Base-by-base conservation (phyloP, 2,888 invertebrate genomes). In the Troglohyphantes excavatus region DNA sequence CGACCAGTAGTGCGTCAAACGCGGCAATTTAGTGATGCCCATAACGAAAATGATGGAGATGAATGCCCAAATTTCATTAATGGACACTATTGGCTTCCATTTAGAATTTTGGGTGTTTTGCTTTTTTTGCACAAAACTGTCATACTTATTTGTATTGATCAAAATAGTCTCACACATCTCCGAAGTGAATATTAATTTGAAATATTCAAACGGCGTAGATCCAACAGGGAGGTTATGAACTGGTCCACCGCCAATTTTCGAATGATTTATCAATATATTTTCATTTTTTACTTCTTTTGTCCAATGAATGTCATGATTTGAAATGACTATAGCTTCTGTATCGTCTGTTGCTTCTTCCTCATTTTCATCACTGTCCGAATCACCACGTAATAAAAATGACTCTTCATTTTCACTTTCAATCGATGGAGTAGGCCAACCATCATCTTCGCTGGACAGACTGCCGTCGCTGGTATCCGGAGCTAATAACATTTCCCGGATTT, bases 371-470 rank as follows among this genome's bases (percentile, higher is more conserved):
- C 17, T 53, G n/a, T 53, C 53, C 2, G n/a, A 53, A 53, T 53
- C 53, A 6, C n/a, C n/a, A n/a, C n/a, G 53, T 2, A 53, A n/a
- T 17, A 53, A 17, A 53, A 53, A 53, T 0, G 53, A 53, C 53
- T 13, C 53, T n/a, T 53, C 53, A 53, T 53, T n/a, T 53, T 53
- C 53, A n/a, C 53, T 17, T 53, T 53, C 53, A 53, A n/a, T 53
- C 5, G n/a, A 13, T 53, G 53, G 53, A 13, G 39, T 11, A 13
- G 11, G 63, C 67, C 67, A 29, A 13, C 67, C 67, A 27, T 67
- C 27, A 27, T 67, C 67, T 67, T 67, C 67, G n/a, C 67, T 29
- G 27, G 67, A 67, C 7, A 29, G n/a, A 27, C 29, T 19, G 23
- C 67, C n/a, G n/a, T n/a, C n/a, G n/a, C n/a, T n/a, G n/a, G n/a